Base-by-base conservation (phyloP, 2,797 vertebrate genomes). In the Buphagus erythrorhynchus region DNA sequence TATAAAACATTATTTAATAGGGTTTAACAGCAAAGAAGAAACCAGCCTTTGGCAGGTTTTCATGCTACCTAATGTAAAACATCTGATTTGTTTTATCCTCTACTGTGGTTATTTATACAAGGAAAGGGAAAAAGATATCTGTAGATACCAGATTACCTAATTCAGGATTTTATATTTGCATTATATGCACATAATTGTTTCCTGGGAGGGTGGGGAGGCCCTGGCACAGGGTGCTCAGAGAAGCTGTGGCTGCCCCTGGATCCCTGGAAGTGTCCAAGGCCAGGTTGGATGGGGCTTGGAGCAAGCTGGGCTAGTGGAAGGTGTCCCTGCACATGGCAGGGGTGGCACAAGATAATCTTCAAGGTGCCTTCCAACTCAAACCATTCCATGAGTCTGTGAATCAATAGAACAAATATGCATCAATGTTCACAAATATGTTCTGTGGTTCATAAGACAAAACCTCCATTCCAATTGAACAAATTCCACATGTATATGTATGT, bases 291-390 rank as follows among this genome's bases (percentile, higher is more conserved):
- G 0, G 10, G 13, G 13, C 11, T 61, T 40, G 57, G 49, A 57
- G 12, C 26, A 11, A 0, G 15, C 10, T 57, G 49, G 15, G 8
- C 0, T 0, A 2, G 10, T 29, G 51, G n/a, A 4, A 49, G 9
- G 1, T 71, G 42, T 46, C 38, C 33, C 46, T 68, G 38, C 7
- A 59, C 5, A 3, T 13, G 54, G 28, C 24, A 67, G 24, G 25
- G 17, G 4, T 55, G 65, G 31, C 2, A 35, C 2, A 1, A 16
- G 22, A 16, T 20, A 22, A 9, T 5, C 6, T 58, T 65, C 8
- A 19, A 87, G 6, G 7, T 43, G 16, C 10, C 16, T 57, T 19
- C 16, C 28, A 13, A 49, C 28, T 7, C n/a, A 72, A 43, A 43
- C 4, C 3, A n/a, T 11, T 24, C 48, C 15, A 33, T 4, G 21